Percentiles rank a stretch among this genome's conserved stretches.
Evolutionary conservation across 2,113 vertebrate genomes (phyloP).

Genomic region (Odontesthes bonariensis): DNA sequence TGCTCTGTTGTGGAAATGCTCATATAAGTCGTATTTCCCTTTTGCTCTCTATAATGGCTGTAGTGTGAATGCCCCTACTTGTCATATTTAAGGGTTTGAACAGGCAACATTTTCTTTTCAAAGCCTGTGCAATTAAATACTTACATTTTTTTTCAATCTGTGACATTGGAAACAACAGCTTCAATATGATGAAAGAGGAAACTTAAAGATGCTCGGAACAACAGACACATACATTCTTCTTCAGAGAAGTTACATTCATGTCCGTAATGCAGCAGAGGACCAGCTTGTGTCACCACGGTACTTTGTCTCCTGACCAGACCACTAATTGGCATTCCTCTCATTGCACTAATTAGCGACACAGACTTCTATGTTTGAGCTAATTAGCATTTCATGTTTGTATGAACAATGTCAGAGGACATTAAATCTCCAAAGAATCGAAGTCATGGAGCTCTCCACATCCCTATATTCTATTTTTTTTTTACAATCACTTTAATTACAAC

Average conservation of each 20-base stretch:
- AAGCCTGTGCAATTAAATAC: no score
- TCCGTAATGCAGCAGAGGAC: not conserved
- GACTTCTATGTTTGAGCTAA: slow-evolving; percentile 48
- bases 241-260: not conserved
- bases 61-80: no score
- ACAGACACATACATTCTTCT: no score
- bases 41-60: no score
- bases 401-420: slow-evolving; percentile 28
- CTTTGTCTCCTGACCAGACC: slow-evolving; percentile 33
- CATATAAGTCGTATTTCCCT: no score
- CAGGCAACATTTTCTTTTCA: no score
- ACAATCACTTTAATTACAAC: slow-evolving; percentile 55
- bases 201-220: not conserved
- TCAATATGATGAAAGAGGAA: not conserved
- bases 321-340: slow-evolving; percentile 55
- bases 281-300: slow-evolving; percentile 11
- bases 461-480: not conserved
- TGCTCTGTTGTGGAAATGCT: no score
- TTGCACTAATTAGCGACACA: slow-evolving; percentile 52
- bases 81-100: no score
- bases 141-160: no score
- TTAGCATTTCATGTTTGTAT: slow-evolving; percentile 55
- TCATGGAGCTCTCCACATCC: slow-evolving; percentile 26
- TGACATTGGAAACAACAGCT: not conserved
- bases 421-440: slow-evolving; percentile 45